These are phyloP conservation scores for Rhopalosiphum maidis DNA, from an alignment of 1,140 invertebrate species.

Conservation along the genomic window DNA sequence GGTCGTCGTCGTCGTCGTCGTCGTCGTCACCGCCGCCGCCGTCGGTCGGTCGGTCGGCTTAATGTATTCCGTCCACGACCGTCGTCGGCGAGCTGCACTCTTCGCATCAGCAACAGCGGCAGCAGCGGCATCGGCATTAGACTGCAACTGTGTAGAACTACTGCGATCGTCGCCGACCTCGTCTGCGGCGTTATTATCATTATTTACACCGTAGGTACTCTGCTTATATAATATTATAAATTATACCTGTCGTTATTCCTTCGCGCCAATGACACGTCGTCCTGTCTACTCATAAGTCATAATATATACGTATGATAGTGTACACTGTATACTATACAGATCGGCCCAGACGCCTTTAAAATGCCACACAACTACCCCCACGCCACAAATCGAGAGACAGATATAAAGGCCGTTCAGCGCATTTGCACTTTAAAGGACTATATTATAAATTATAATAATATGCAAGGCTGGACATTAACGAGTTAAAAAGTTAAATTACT, in stretches of 20 bases:
- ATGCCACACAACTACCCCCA: background rate
- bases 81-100: conserved; percentile 1
- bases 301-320: background rate
- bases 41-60: background rate
- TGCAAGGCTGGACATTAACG: no score
- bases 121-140: background rate
- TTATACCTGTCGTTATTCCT: background rate
- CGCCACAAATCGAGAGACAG: background rate
- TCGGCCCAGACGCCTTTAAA: background rate
- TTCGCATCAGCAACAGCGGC: background rate
- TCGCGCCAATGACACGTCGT: background rate
- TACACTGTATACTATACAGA: background rate
- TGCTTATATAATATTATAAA: background rate
- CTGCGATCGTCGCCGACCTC: conserved; percentile 2
- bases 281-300: background rate
- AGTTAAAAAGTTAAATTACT: no score
- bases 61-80: conserved; percentile 43
- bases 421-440: background rate
- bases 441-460: no score
- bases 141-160: background rate
- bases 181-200: background rate
- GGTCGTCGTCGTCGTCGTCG: background rate
- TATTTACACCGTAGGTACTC: background rate
- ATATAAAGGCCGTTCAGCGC: background rate
- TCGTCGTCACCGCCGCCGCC: no score